Evolutionary conservation across 2,113 vertebrate genomes (phyloP).

Genomic region (Nerophis ophidion): DNA sequence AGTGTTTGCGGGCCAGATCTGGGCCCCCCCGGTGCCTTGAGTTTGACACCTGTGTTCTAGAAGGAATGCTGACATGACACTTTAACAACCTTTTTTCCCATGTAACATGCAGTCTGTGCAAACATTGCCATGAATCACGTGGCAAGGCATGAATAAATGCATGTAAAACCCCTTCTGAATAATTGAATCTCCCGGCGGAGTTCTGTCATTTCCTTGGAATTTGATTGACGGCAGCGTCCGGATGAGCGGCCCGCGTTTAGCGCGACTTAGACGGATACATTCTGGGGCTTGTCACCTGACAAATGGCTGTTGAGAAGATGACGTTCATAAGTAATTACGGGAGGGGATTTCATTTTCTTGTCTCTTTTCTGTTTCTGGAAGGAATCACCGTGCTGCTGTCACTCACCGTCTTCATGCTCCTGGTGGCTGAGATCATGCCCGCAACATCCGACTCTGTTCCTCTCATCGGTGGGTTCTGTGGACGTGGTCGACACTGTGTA

Average conservation of each 20-base stretch:
- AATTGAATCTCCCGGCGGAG: constrained; percentile 18
- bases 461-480: constrained; percentile 75
- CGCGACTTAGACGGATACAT: constrained; percentile 11
- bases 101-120: neutral
- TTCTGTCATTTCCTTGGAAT: constrained; percentile 12
- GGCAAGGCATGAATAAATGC: constrained; percentile 13
- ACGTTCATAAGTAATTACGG: constrained; percentile 31
- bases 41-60: neutral
- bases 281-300: constrained; percentile 25
- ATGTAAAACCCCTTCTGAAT: constrained; percentile 11
- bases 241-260: constrained; percentile 15
- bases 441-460: constrained; percentile 86
- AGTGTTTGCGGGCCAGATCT: too few species aligned
- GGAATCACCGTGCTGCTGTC: constrained; percentile 85
- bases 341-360: constrained; percentile 37
- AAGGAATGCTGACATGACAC: neutral
- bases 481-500: neutral
- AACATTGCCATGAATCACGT: constrained; percentile 11
- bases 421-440: constrained; percentile 88
- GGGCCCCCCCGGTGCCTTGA: too few species aligned
- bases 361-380: constrained; percentile 41
- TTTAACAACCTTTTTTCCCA: neutral
- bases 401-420: constrained; percentile 84
- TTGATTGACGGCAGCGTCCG: constrained; percentile 18
- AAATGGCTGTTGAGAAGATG: constrained; percentile 38